phyloP scores from a whole-genome alignment of 2,888 invertebrate species.

The Apotomis betuletana region DNA sequence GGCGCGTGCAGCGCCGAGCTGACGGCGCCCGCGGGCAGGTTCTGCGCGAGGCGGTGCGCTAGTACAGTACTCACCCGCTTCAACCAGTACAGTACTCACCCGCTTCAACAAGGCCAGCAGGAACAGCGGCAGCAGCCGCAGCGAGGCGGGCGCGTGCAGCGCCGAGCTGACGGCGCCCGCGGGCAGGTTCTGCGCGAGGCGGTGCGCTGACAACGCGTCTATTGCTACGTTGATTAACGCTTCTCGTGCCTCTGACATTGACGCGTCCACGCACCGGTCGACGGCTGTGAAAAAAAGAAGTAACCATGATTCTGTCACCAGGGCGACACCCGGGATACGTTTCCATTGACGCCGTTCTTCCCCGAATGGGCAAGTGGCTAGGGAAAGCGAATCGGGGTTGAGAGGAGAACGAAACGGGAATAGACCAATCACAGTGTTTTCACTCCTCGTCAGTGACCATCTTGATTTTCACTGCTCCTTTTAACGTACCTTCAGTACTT shows the following conservation, averaged over 20 bases:
- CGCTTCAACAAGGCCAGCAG: slow-evolving; percentile 95
- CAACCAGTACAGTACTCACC: slow-evolving; percentile 73
- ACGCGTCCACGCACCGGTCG: slow-evolving; percentile 93
- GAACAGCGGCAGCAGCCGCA: slow-evolving; percentile 93
- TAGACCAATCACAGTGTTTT: too few relatives aligned
- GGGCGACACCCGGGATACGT: too few relatives aligned
- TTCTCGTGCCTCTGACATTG: slow-evolving; percentile 96
- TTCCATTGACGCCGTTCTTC: too few relatives aligned
- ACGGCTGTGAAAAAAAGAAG: slow-evolving; percentile 85
- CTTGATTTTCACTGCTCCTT: too few relatives aligned
- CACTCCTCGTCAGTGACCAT: too few relatives aligned
- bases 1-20: slow-evolving; percentile 87
- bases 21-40: slow-evolving; percentile 81
- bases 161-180: slow-evolving; percentile 73
- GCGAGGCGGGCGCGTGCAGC: slow-evolving; percentile 89
- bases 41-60: slow-evolving; percentile 75
- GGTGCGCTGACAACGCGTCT: slow-evolving; percentile 86
- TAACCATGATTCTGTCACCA: slow-evolving; percentile 21
- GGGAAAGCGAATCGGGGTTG: too few relatives aligned
- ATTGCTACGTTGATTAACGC: slow-evolving; percentile 97
- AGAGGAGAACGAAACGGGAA: too few relatives aligned
- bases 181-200: slow-evolving; percentile 85
- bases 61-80: too few relatives aligned
- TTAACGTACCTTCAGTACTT: too few relatives aligned
- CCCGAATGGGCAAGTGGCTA: too few relatives aligned